A percentile compares a stretch with the other conserved stretches of the same genome.
Evolutionary conservation across 2,797 vertebrate genomes (phyloP).

Genomic region (Oceanodroma leucorhoa): DNA sequence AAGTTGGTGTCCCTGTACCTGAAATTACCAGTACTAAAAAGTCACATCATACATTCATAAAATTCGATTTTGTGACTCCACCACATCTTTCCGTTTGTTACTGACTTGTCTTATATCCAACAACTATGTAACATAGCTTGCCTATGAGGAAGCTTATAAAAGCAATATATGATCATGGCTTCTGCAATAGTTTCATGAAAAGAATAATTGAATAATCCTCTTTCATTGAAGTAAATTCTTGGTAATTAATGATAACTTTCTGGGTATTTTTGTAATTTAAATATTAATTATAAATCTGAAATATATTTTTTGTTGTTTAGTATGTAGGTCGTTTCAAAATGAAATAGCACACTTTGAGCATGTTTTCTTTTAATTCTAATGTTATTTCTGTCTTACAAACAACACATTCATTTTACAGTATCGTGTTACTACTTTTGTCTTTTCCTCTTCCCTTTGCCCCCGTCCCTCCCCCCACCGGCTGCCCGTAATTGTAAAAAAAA

Average conservation of each 20-base stretch:
- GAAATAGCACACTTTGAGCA: neutral
- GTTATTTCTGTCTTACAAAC: neutral
- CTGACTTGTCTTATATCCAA: neutral
- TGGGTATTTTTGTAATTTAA: neutral
- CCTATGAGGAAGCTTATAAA: neutral
- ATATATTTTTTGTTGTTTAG: neutral
- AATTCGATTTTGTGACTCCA: neutral
- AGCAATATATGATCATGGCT: neutral
- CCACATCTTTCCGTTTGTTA: neutral
- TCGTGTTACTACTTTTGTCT: neutral
- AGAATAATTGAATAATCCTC: neutral
- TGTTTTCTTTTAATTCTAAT: neutral
- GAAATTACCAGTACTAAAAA: neutral
- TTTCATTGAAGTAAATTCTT: neutral
- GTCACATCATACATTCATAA: neutral
- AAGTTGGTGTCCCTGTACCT: neutral
- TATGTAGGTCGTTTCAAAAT: neutral
- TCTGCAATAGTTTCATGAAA: neutral
- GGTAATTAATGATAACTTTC: neutral
- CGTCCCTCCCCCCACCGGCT: accelerated
- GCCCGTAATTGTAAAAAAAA: neutral
- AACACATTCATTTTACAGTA: neutral
- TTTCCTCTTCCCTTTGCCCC: neutral
- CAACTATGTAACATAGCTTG: neutral
- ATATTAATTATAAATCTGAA: neutral